phyloP scores from a whole-genome alignment of 2,797 vertebrate genomes.

The Eupleurogrammus muticus region DNA sequence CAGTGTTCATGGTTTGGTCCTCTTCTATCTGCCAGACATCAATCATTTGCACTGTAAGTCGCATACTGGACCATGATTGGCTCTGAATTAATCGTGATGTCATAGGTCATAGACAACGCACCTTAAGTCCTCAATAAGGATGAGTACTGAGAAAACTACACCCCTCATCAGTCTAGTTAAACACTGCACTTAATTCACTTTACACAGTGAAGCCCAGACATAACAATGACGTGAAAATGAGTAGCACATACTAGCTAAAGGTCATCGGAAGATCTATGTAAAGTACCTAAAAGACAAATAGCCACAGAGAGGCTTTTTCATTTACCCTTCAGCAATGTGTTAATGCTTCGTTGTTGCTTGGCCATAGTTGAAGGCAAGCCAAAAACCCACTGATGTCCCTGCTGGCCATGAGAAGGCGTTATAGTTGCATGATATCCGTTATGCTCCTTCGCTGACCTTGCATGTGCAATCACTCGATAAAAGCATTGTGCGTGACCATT shows the following conservation, averaged over 20 bases:
- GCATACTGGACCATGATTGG: too few species aligned
- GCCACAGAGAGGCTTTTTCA: conserved; percentile 26
- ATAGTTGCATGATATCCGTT: conserved; percentile 52
- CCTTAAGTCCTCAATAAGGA: neutral
- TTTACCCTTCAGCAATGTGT: conserved; percentile 36
- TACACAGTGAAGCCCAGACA: neutral
- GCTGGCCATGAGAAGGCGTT: conserved; percentile 52
- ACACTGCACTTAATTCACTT: neutral
- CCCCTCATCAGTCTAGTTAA: too few species aligned
- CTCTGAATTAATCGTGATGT: too few species aligned
- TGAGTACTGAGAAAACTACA: too few species aligned
- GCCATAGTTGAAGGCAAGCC: conserved; percentile 47
- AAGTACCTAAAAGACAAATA: conserved; percentile 15
- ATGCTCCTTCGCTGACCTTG: conserved; percentile 60
- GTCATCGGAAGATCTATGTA: conserved; percentile 27
- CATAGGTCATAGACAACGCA: too few species aligned
- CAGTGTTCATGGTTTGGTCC: neutral
- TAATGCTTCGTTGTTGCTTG: conserved; percentile 44
- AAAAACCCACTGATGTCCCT: conserved; percentile 45
- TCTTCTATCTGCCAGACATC: too few species aligned
- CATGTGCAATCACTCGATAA: conserved; percentile 38
- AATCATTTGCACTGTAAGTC: too few species aligned
- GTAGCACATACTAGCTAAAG: neutral
- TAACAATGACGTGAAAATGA: neutral
- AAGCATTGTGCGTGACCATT: conserved; percentile 34